These are phyloP conservation scores for Pantala flavescens DNA, from an alignment of 1,140 invertebrate genomes.

Conservation along the genomic window DNA sequence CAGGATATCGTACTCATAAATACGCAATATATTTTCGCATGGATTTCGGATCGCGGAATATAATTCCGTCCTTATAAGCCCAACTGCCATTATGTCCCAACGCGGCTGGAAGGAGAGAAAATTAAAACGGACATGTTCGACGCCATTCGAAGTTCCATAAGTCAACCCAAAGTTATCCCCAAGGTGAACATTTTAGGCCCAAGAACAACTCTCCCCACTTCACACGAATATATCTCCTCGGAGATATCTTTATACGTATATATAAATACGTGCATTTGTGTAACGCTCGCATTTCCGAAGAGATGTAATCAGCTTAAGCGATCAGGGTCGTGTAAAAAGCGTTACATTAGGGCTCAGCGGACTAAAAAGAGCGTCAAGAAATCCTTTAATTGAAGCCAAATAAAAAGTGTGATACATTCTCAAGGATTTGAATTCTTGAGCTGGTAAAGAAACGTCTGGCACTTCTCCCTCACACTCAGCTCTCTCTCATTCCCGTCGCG, in stretches of 20 bases:
- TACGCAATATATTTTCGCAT: too few relatives aligned
- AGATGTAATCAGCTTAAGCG: neutral
- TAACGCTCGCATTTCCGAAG: neutral
- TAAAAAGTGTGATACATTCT: neutral
- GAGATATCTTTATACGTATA: neutral
- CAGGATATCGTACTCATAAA: too few relatives aligned
- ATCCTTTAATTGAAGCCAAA: slow-evolving; percentile 10
- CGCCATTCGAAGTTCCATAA: too few relatives aligned
- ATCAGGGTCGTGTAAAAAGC: neutral
- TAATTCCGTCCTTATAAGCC: too few relatives aligned
- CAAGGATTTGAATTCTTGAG: neutral
- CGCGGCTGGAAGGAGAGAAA: too few relatives aligned
- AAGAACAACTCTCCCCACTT: too few relatives aligned
- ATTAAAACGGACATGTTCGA: too few relatives aligned
- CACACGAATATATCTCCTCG: too few relatives aligned
- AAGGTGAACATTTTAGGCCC: too few relatives aligned
- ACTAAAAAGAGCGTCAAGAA: neutral
- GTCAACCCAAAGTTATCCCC: too few relatives aligned
- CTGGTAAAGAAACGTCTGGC: neutral
- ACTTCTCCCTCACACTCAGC: neutral
- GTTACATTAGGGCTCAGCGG: neutral
- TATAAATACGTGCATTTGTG: neutral
- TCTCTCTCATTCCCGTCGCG: neutral
- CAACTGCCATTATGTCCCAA: too few relatives aligned
- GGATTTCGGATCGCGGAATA: too few relatives aligned